Base-by-base conservation (phyloP, 1,140 invertebrate genomes). In the Brachystomella parvula region DNA sequence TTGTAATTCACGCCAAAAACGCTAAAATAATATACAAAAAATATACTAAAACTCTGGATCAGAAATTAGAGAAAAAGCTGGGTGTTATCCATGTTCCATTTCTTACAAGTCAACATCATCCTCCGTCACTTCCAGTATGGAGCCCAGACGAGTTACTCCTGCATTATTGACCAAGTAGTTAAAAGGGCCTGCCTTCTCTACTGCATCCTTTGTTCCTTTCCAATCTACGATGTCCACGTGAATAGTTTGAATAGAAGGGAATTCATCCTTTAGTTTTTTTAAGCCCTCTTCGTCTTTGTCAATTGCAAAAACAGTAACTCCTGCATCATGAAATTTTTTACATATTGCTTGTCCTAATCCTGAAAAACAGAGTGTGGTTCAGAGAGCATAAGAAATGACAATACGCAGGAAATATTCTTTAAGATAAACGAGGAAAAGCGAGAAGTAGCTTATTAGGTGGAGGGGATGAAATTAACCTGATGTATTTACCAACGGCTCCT, bases 81-180 rank as follows among this genome's bases (percentile, higher is more conserved):
- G 17, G 28, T 60, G 15, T n/a, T n/a, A n/a, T n/a, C n/a, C n/a
- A n/a, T 56, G 9, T 47, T 53, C 73, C 78, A 81, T 82, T 89
- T 87, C 33, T 33, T 24, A 61, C 59, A 2, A 17, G 33, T 94
- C 88, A 69, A 91, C 83, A 67, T 84, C 83, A 62, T 86, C 79
- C 61, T 84, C 79, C 3, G 80, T 85, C 2, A 86, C 77, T 44
- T 88, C 80, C 0, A 86, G 77, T 72, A 92, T 86, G 1, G 83
- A 78, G 53, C 80, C 80, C 0, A 86, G 77, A 49, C 76, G 76
- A 6, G 82, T 82, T 17, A 88, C 75, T 1, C 81, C 87, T 0
- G 90, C 91, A 81, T 92, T 94, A 75, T 94, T 94, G 0, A 94
- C 88, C 19, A 93, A 74, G 1, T 89, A 78, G 78, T 94, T 86